These are phyloP conservation scores for Natator depressus DNA, from an alignment of 2,113 vertebrate species.

Conservation along the genomic window DNA sequence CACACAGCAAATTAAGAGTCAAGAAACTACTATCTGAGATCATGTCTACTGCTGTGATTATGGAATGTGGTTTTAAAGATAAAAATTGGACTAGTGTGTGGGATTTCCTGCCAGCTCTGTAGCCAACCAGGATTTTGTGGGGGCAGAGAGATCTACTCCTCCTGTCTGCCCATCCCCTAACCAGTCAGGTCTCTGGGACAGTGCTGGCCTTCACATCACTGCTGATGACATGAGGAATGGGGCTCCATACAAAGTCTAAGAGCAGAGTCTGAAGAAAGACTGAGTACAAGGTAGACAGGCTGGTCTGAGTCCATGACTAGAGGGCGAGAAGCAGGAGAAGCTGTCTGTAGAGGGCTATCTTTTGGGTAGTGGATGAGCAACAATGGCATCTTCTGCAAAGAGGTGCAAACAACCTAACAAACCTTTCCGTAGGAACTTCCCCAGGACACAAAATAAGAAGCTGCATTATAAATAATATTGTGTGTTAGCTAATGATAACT, in stretches of 20 bases:
- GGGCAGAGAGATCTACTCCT: neutral
- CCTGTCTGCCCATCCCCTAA: neutral
- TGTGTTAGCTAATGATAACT: neutral
- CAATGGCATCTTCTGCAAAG: neutral
- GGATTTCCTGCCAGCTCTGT: neutral
- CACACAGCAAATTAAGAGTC: neutral
- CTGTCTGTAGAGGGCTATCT: neutral
- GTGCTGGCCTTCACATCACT: neutral
- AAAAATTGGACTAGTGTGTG: neutral
- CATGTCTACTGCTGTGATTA: neutral
- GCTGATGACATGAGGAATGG: neutral
- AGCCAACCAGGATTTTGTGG: neutral
- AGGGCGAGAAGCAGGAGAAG: neutral
- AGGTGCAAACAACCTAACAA: neutral
- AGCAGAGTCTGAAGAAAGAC: neutral
- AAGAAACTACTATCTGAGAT: neutral
- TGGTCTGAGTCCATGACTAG: neutral
- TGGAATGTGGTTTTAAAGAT: neutral
- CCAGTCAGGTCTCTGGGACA: neutral
- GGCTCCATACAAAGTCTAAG: fast-evolving
- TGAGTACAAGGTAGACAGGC: neutral
- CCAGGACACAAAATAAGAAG: neutral
- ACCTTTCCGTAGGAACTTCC: neutral
- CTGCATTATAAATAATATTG: neutral
- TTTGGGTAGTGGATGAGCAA: neutral